Evolutionary conservation across 2,888 invertebrate genomes (phyloP).

Genomic region (Lasioglossum morio): DNA sequence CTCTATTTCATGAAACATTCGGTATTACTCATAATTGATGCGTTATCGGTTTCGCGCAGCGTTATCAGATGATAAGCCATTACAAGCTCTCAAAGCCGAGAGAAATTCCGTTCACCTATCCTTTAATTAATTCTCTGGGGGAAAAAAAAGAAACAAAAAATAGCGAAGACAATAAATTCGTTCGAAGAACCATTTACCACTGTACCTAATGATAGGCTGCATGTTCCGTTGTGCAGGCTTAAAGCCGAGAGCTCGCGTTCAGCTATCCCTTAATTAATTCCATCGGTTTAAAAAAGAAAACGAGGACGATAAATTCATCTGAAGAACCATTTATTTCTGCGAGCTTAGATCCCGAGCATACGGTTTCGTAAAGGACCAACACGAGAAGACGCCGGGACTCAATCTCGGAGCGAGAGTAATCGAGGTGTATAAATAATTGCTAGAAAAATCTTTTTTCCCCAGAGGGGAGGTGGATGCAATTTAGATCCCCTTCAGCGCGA

Average conservation of each 20-base stretch:
- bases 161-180: not conserved
- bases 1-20: not conserved
- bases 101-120: not conserved
- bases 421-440: constrained; percentile 10
- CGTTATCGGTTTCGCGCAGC: not conserved
- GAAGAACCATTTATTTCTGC: not conserved
- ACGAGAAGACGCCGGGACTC: not conserved
- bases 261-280: not conserved
- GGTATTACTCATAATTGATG: not conserved
- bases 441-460: not conserved
- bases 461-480: not conserved
- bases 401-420: not conserved
- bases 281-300: not conserved
- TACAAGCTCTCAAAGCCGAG: not conserved
- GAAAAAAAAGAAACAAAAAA: not conserved
- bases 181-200: not conserved
- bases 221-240: not conserved
- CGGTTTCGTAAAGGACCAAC: not conserved
- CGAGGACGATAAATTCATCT: not conserved
- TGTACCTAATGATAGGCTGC: not conserved
- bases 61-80: not conserved
- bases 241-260: not conserved
- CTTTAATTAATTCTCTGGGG: not conserved
- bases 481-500: not conserved
- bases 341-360: not conserved